Percentiles rank a stretch among this genome's conserved stretches.
Conservation (phyloP, 2,797 vertebrate species). For the Myotis daubentonii region DNA sequence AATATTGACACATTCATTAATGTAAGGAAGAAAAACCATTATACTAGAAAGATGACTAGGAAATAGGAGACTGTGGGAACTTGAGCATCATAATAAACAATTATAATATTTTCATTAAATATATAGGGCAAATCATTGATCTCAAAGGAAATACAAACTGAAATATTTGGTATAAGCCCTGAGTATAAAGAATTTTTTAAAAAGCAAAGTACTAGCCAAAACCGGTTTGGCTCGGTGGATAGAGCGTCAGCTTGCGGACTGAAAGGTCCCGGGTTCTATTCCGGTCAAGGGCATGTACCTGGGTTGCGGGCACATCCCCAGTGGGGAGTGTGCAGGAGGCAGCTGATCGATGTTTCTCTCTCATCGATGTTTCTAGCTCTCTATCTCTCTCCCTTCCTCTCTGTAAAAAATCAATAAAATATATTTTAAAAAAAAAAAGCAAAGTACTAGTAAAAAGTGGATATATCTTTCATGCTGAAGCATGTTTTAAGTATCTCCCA, state of each 20-base stretch:
- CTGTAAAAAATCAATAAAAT: too few relatives aligned
- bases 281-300: too few relatives aligned
- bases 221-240: too few relatives aligned
- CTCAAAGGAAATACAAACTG: slow-evolving; percentile 39
- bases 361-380: too few relatives aligned
- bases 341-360: too few relatives aligned
- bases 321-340: too few relatives aligned
- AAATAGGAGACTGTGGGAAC: neutral
- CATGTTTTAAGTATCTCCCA: slow-evolving; percentile 25
- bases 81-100: slow-evolving; percentile 39
- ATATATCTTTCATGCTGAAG: slow-evolving; percentile 28
- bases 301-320: too few relatives aligned
- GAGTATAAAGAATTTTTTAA: slow-evolving; percentile 41
- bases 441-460: slow-evolving; percentile 27
- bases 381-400: too few relatives aligned
- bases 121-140: neutral
- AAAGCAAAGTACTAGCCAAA: slow-evolving; percentile 46
- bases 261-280: too few relatives aligned
- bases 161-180: slow-evolving; percentile 20
- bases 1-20: slow-evolving; percentile 19
- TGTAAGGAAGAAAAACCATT: neutral
- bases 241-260: too few relatives aligned
- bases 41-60: slow-evolving; percentile 4
- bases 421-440: too few relatives aligned
- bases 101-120: slow-evolving; percentile 25